Conservation (phyloP, 1,140 invertebrate species). For the Anoplophora glabripennis region DNA sequence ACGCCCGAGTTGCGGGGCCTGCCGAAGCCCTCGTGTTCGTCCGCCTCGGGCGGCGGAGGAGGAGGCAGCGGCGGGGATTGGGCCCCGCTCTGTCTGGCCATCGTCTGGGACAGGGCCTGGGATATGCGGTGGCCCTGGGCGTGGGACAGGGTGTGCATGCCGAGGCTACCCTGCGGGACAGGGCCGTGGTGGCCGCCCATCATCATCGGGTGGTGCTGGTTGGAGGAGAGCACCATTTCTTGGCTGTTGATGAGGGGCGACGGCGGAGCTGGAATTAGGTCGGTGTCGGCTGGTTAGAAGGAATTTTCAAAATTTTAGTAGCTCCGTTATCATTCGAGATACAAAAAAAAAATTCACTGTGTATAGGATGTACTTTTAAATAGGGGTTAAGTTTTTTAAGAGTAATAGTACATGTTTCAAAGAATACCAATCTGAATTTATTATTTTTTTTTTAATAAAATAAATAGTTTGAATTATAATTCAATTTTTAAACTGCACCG, state of each 20-base stretch:
- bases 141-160: conserved; percentile 56
- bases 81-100: conserved; percentile 49
- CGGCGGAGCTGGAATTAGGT: conserved; percentile 63
- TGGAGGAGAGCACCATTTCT: conserved; percentile 46
- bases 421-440: too few species aligned
- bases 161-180: conserved; percentile 45
- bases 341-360: too few species aligned
- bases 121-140: conserved; percentile 45
- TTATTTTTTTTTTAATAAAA: too few species aligned
- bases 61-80: conserved; percentile 80
- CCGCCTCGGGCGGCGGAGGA: conserved; percentile 77
- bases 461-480: too few species aligned
- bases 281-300: neutral
- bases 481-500: too few species aligned
- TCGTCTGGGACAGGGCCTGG: conserved; percentile 24
- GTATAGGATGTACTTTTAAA: too few species aligned
- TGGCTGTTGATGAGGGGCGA: conserved; percentile 67
- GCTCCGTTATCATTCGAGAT: neutral
- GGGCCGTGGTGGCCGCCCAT: conserved; percentile 43
- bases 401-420: too few species aligned
- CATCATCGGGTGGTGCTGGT: conserved; percentile 40
- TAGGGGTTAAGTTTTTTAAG: too few species aligned
- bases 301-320: too few species aligned
- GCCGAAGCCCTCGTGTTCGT: conserved; percentile 71
- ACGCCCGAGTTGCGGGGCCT: conserved; percentile 60